Evolutionary conservation across 2,797 vertebrate species (phyloP).

Genomic region (Oceanodroma leucorhoa): DNA sequence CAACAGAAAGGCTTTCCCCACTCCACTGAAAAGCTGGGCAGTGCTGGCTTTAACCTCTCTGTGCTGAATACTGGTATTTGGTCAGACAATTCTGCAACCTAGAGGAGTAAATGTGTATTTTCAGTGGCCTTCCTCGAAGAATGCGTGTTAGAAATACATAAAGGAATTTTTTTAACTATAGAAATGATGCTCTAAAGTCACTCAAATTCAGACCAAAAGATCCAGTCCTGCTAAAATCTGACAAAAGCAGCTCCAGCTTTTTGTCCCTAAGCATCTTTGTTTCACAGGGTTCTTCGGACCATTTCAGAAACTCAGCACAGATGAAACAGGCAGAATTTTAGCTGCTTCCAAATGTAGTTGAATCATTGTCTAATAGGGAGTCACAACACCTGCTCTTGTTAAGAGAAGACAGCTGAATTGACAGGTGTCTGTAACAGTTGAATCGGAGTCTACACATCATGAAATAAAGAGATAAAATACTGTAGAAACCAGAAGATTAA

Average conservation of each 20-base stretch:
- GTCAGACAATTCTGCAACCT: neutral
- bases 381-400: neutral
- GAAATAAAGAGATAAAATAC: neutral
- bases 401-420: neutral
- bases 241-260: neutral
- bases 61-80: neutral
- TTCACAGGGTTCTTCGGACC: neutral
- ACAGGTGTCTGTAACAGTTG: neutral
- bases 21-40: neutral
- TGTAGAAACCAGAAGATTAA: neutral
- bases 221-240: neutral
- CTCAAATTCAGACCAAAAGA: neutral
- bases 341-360: neutral
- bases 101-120: neutral
- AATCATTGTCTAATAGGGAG: neutral
- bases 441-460: neutral
- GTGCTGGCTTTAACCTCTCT: neutral
- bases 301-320: neutral
- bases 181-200: neutral
- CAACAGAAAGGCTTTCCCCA: neutral
- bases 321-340: neutral
- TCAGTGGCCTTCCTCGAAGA: neutral
- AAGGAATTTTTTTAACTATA: neutral
- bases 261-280: neutral
- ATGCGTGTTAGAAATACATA: neutral